Percentiles rank a stretch among this genome's conserved stretches.
Evolutionary conservation across 1,140 invertebrate genomes (phyloP).

Genomic region (Physella acuta): DNA sequence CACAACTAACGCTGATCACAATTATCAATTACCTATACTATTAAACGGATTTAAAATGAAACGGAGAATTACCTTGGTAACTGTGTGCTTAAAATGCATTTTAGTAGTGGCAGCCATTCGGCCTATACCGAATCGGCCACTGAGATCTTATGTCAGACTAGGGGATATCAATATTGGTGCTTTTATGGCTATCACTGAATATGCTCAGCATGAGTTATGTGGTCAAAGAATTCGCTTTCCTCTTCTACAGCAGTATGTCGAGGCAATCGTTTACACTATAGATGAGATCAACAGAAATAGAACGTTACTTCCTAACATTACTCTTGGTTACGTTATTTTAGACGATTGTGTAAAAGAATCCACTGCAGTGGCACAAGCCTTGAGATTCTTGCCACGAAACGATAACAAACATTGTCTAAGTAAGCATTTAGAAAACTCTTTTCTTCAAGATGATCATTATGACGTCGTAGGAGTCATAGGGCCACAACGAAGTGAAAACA

Average conservation of each 20-base stretch:
- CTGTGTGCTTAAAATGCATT: too few species aligned
- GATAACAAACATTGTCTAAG: background rate
- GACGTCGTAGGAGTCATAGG: slow-evolving; percentile 23
- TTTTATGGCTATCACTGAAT: slow-evolving; percentile 71
- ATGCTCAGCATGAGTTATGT: slow-evolving; percentile 54
- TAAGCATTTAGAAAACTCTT: background rate
- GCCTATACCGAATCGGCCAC: slow-evolving; percentile 19
- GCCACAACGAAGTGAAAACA: slow-evolving; percentile 6
- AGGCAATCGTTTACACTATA: slow-evolving; percentile 9
- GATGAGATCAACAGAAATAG: slow-evolving; percentile 13
- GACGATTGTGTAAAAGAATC: slow-evolving; percentile 21
- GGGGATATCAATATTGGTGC: slow-evolving; percentile 76
- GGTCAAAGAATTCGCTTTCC: slow-evolving; percentile 71
- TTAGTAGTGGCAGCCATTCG: background rate
- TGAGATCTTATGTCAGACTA: slow-evolving; percentile 25
- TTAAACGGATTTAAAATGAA: too few species aligned
- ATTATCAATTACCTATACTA: too few species aligned
- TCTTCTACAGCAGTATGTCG: slow-evolving; percentile 68
- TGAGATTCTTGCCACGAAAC: slow-evolving; percentile 47
- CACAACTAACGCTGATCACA: too few species aligned
- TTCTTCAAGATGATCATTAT: background rate
- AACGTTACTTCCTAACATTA: slow-evolving; percentile 7
- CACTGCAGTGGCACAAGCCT: slow-evolving; percentile 11
- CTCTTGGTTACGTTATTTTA: slow-evolving; percentile 17
- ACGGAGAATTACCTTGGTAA: too few species aligned